Evolutionary conservation across 2,888 invertebrate genomes (phyloP), one percentile per base, ranked within the genome.

Genomic region (Parasteatoda lunata): DNA sequence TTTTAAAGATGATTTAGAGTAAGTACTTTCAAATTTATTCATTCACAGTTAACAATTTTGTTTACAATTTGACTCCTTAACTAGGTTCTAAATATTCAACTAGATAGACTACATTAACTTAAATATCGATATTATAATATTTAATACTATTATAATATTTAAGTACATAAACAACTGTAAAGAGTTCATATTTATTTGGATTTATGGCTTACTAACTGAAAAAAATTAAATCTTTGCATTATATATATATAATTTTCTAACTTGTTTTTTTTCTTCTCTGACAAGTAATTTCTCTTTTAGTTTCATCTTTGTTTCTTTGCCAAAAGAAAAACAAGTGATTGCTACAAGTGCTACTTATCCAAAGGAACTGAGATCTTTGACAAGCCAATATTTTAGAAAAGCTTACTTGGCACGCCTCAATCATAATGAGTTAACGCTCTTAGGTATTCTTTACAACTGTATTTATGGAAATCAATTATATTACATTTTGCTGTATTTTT

Each of bases 311-410:
- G 94, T 94, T 68, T 92, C 93, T 71, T 92, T 98, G 88, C 96
- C 96, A 2, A 91, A 92, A 47, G 94, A 94, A 89, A 97, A 97
- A 91, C 99, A 99, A 93, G 95, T 97, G 30, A 94, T 99, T 88
- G 96, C 97, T 83, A 94, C 96, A 75, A 98, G 98, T 92, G 99
- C 99, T 6, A 99, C 99, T 13, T 98, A 96, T 92, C 95, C 96
- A 15, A 94, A 95, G 88, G 93, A 94, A 85, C 92, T 97, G 76
- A 95, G 96, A 90, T 92, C 93, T 13, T 94, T 96, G 89, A 93
- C 98, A 77, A 93, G 94, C 51, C 93, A 94, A 75, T 96, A 96
- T 91, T 96, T 98, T 95, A 93, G 94, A 80, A n/a, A 94, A 88
- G 96, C 97, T 4, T 94, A 95, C 79, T 94, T 95, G 89, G 94